phyloP scores from a whole-genome alignment of 1,140 invertebrate species.

The Cepaea nemoralis region DNA sequence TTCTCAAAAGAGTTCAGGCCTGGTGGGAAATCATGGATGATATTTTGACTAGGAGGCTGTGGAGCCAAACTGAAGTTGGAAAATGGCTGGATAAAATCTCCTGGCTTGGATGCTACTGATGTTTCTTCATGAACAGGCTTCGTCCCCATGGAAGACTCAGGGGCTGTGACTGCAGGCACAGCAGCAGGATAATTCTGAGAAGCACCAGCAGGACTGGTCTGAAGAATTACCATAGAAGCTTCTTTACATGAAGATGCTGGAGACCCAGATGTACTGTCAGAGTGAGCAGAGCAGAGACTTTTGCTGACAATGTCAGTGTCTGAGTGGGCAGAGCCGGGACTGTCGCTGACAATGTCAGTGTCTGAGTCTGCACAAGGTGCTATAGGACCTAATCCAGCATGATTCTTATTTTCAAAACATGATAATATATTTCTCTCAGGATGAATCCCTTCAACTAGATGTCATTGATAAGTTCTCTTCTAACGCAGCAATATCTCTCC shows the following conservation, averaged over 20 bases:
- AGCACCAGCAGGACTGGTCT: no score
- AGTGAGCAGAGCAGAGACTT: not conserved
- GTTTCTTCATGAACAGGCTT: not conserved
- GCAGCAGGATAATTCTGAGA: not conserved
- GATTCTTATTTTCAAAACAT: not conserved
- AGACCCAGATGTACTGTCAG: not conserved
- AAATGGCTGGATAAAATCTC: not conserved
- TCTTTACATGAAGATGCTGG: not conserved
- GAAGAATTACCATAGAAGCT: not conserved
- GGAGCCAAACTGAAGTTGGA: not conserved
- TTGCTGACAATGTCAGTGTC: not conserved
- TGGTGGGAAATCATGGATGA: no score
- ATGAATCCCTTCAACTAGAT: not conserved
- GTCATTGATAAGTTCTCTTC: not conserved
- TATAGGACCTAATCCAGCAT: not conserved
- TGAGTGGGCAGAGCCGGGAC: not conserved
- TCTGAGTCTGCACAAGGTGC: not conserved
- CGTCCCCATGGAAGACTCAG: not conserved
- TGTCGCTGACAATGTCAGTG: not conserved
- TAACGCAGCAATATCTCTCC: not conserved
- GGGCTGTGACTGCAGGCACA: not conserved
- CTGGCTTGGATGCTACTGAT: not conserved
- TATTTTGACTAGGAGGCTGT: not conserved
- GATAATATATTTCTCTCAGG: not conserved
- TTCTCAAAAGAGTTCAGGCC: not conserved